Evolutionary conservation across 2,113 vertebrate species (phyloP), one percentile per base, ranked within the genome.

Genomic region (Epinephelus moara): DNA sequence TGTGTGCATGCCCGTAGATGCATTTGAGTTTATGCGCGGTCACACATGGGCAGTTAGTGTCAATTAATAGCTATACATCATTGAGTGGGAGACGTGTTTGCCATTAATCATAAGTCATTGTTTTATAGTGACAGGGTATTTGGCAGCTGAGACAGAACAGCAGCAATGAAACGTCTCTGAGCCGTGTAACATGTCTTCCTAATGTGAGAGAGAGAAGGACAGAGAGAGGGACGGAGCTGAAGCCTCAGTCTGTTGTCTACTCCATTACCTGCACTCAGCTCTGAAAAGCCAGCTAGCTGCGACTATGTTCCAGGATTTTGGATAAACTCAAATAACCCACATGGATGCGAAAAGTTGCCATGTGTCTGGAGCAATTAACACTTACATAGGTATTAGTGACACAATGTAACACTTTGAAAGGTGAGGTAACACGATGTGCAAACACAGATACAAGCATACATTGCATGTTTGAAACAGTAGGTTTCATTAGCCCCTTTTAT

Each of bases 31-130:
- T 81, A 80, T 88, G 86, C 83, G 78, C 67, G 56, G 84, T 74
- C 87, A 84, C 88, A 83, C 75, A 83, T 71, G 66, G 75, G 78
- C 85, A 80, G 79, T 88, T 86, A 89, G 67, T 86, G 85, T 91
- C 91, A 91, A 93, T 92, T 93, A 92, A 91, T 88, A 59, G 68
- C 73, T 15, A 25, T 85, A 80, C 75, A 90, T 92, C 81, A 88
- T 27, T 21, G 82, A 70, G 69, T 42, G 61, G 75, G 66, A 79
- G 80, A 82, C 70, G 71, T 77, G 81, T 86, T 77, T 74, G 80
- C 71, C 70, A 88, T 94, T 85, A 82, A 88, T 93, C 92, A 92
- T 86, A 87, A 74, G 81, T 80, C 88, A 83, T 83, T 91, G 83
- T 93, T 93, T 93, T 89, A 84, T 77, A 79, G 85, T 78, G 84